These are phyloP conservation scores for Caenorhabditis sp. DNA, from an alignment of 2,888 invertebrate genomes.

Conservation along the genomic window DNA sequence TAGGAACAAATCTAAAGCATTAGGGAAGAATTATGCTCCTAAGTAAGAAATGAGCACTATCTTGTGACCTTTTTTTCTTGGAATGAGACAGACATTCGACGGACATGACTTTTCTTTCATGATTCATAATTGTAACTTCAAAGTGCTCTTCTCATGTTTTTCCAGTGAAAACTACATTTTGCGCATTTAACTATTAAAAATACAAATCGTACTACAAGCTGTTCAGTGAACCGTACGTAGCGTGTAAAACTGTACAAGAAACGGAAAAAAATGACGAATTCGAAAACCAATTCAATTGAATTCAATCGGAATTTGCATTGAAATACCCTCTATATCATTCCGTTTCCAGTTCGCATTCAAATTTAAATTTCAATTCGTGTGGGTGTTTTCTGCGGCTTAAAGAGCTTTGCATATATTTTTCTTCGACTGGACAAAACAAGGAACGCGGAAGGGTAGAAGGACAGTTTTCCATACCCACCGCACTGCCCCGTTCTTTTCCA, in stretches of 20 bases:
- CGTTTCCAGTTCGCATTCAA: neutral
- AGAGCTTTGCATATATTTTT: constrained; percentile 30
- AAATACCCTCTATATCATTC: too few relatives aligned
- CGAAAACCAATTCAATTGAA: neutral
- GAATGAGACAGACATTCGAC: constrained; percentile 16
- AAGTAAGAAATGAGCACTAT: constrained; percentile 14
- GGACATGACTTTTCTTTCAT: too few relatives aligned
- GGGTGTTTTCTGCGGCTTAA: neutral
- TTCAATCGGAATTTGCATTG: too few relatives aligned
- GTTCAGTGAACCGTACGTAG: neutral
- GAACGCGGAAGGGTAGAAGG: too few relatives aligned
- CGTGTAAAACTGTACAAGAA: neutral
- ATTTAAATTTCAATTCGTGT: neutral
- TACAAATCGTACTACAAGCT: too few relatives aligned
- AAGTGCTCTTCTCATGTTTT: too few relatives aligned
- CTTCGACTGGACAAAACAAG: neutral
- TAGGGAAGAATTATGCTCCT: constrained; percentile 32
- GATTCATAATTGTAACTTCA: neutral
- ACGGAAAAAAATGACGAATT: neutral
- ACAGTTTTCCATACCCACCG: too few relatives aligned
- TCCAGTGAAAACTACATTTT: too few relatives aligned
- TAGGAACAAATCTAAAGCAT: constrained; percentile 27
- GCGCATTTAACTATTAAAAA: neutral
- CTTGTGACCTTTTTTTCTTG: constrained; percentile 38
- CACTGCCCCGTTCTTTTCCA: too few relatives aligned